A percentile compares a stretch with the other conserved stretches of the same genome.
Evolutionary conservation across 2,113 vertebrate genomes (phyloP).

Genomic region (Cyprinodon tularosa): DNA sequence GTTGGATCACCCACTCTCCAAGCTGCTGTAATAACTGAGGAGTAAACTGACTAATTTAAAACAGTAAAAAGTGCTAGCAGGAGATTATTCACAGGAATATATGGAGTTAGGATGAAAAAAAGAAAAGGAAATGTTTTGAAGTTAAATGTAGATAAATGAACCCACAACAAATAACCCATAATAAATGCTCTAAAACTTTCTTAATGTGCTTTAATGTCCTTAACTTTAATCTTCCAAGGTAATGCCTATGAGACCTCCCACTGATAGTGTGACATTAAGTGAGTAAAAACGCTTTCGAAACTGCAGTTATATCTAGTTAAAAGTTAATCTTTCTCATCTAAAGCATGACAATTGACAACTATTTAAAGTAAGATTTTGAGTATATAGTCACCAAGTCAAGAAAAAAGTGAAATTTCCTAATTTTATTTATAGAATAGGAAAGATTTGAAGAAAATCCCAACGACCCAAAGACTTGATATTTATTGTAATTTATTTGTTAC

Average conservation of each 20-base stretch:
- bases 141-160: neutral
- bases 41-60: neutral
- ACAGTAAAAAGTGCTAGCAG: neutral
- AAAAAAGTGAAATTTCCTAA: no score
- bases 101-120: neutral
- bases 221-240: neutral
- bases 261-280: no score
- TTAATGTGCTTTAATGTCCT: no score
- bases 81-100: neutral
- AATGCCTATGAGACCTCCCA: no score
- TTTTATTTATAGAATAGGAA: no score
- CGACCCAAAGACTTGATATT: no score
- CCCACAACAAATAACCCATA: no score
- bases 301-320: neutral
- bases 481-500: no score
- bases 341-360: neutral
- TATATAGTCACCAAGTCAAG: neutral
- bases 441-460: neutral
- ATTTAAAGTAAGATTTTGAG: no score
- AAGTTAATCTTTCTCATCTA: neutral
- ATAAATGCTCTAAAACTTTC: no score
- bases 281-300: neutral
- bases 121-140: neutral
- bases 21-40: no score
- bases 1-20: neutral